Percentiles rank a stretch among this genome's conserved stretches.
Conservation (phyloP, 2,797 vertebrate genomes). For the Phoxinus dragarum region DNA sequence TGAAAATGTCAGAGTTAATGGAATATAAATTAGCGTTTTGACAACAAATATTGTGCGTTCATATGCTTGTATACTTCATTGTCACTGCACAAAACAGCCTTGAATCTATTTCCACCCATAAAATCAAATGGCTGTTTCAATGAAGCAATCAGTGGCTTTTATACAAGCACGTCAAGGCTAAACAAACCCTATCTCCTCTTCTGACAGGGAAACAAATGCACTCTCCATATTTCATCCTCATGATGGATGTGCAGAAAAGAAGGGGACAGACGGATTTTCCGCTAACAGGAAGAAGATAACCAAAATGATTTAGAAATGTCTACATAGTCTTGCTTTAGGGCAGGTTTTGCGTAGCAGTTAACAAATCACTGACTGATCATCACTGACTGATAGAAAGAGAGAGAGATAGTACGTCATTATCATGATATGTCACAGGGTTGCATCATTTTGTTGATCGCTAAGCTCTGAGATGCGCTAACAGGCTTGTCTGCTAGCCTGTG, state of each 20-base stretch:
- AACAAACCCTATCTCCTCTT: constrained; percentile 27
- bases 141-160: constrained; percentile 25
- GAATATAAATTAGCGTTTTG: constrained; percentile 19
- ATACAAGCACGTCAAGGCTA: constrained; percentile 38
- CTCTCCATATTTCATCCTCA: constrained; percentile 37
- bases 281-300: constrained; percentile 37
- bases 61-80: neutral
- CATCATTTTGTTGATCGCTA: constrained; percentile 46
- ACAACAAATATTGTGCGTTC: neutral
- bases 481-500: neutral
- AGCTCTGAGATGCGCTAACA: constrained; percentile 10
- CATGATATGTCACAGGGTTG: constrained; percentile 43
- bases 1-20: constrained; percentile 3
- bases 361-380: constrained; percentile 26
- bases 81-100: constrained; percentile 22
- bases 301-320: constrained; percentile 49
- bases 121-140: constrained; percentile 25
- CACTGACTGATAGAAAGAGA: neutral
- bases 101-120: constrained; percentile 29
- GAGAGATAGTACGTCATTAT: neutral
- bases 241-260: constrained; percentile 55
- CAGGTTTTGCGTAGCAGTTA: constrained; percentile 30
- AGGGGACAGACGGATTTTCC: constrained; percentile 22
- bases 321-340: constrained; percentile 20
- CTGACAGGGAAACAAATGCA: constrained; percentile 52